These are phyloP conservation scores for Parauchenoglanis punctatus DNA, from an alignment of 2,797 vertebrate species.

Conservation along the genomic window DNA sequence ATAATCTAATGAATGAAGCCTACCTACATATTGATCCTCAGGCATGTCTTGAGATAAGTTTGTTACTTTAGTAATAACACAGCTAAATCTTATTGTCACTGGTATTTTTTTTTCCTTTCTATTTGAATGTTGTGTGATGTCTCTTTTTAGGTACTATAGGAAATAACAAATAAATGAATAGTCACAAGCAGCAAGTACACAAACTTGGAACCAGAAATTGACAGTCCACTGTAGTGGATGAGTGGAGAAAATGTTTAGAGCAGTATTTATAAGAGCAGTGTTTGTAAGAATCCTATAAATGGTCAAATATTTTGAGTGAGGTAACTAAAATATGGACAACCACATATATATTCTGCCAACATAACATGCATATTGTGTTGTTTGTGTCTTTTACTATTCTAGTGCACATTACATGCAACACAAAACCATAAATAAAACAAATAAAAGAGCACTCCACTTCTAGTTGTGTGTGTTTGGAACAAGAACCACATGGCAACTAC, in stretches of 20 bases:
- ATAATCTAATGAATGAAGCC: no score
- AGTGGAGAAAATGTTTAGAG: background rate
- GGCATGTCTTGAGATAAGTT: background rate
- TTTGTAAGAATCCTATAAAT: background rate
- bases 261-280: background rate
- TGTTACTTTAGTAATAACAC: slow-evolving; percentile 89
- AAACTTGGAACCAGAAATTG: background rate
- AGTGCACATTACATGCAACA: slow-evolving; percentile 42
- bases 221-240: background rate
- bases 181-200: slow-evolving; percentile 15
- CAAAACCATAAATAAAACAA: slow-evolving; percentile 72
- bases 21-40: background rate
- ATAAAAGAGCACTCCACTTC: slow-evolving; percentile 60
- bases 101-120: slow-evolving; percentile 80
- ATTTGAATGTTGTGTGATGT: slow-evolving; percentile 73
- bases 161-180: slow-evolving; percentile 69
- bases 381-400: slow-evolving; percentile 12
- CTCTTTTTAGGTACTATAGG: slow-evolving; percentile 81
- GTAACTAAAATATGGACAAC: background rate
- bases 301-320: background rate
- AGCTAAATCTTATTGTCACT: slow-evolving; percentile 63
- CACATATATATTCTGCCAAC: background rate
- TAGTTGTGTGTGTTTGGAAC: slow-evolving; percentile 68
- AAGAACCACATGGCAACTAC: slow-evolving; percentile 63
- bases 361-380: slow-evolving; percentile 34